These are phyloP conservation scores for Trichacis sp. DNA, from an alignment of 2,888 invertebrate genomes.

Conservation along the genomic window DNA sequence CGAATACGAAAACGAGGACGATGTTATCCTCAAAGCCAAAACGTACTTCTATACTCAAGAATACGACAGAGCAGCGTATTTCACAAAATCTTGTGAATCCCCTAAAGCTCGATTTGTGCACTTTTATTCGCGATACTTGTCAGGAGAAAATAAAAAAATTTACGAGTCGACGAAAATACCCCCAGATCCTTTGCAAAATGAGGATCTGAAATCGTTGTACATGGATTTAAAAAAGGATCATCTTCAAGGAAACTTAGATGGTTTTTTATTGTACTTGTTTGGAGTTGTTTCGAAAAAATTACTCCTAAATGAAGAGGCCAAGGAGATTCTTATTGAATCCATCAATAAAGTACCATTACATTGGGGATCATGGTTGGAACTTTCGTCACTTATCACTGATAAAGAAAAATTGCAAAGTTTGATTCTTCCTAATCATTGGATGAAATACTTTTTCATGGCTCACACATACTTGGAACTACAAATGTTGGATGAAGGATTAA, in stretches of 20 bases:
- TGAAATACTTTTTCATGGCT: conserved; percentile 91
- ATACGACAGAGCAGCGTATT: conserved; percentile 88
- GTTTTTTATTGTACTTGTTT: conserved; percentile 88
- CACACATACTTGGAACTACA: conserved; percentile 92
- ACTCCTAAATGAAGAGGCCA: conserved; percentile 83
- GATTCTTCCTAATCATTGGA: conserved; percentile 90
- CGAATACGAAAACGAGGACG: conserved; percentile 78
- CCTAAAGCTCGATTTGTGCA: conserved; percentile 85
- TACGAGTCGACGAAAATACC: conserved; percentile 85
- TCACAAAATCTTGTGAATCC: conserved; percentile 78
- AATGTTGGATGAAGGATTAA: conserved; percentile 89
- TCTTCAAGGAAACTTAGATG: conserved; percentile 79
- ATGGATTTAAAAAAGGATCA: conserved; percentile 73
- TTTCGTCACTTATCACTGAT: conserved; percentile 86
- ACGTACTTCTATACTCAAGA: conserved; percentile 92
- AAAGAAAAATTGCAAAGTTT: conserved; percentile 79
- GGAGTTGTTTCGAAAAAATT: conserved; percentile 87
- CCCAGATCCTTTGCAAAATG: conserved; percentile 72
- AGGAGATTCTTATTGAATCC: conserved; percentile 83
- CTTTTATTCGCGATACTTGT: conserved; percentile 88
- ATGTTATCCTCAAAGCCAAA: conserved; percentile 83
- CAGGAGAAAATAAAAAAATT: conserved; percentile 89
- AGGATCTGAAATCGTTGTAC: conserved; percentile 72
- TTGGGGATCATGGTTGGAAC: conserved; percentile 96
- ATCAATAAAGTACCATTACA: conserved; percentile 84